Base-by-base conservation (phyloP, 2,888 invertebrate genomes). In the Latrodectus elegans region DNA sequence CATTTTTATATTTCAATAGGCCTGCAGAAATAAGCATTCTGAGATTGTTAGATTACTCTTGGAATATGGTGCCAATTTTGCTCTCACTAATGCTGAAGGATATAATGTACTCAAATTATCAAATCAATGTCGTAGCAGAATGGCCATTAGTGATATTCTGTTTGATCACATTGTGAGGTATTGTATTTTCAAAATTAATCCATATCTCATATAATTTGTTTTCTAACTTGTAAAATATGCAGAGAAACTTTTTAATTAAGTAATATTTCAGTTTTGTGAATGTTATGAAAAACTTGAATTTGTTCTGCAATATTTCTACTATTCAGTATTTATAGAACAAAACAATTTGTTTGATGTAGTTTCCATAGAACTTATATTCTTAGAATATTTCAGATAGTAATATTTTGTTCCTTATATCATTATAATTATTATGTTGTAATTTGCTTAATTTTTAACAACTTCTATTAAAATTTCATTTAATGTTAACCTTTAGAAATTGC, bases 21-120 rank as follows among this genome's bases (percentile, higher is more conserved):
- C 92, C 77, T 91, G 91, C 55, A 91, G 90, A 83, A 89, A 91
- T 78, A 91, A 91, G 10, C 91, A 91, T 88, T 90, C 89, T 55
- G 91, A 91, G 89, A 91, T 92, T 73, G 91, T 91, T 52, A 91
- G 91, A 82, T 88, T 91, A 65, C 82, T 92, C 68, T 89, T 92
- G 82, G 91, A 91, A 83, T 90, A 91, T 89, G 92, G 92, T 65
- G 91, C 91, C 77, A 92, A 92, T 90, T 92, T 91, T 86, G 91
- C 91, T 51, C 82, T 90, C 11, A 90, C 90, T 70, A 91, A 90
- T 72, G 83, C 89, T 64, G 89, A 90, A 55, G 91, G 91, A 60
- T 89, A 90, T 76, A 91, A 91, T 55, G 91, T 92, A n/a, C 88
- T 92, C 52, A 91, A 91, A 73, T 90, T 91, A 75, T 90, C 91